Percentiles rank a stretch among this genome's conserved stretches.
phyloP scores from a whole-genome alignment of 2,113 vertebrate genomes.

The Corythornis vintsioides region DNA sequence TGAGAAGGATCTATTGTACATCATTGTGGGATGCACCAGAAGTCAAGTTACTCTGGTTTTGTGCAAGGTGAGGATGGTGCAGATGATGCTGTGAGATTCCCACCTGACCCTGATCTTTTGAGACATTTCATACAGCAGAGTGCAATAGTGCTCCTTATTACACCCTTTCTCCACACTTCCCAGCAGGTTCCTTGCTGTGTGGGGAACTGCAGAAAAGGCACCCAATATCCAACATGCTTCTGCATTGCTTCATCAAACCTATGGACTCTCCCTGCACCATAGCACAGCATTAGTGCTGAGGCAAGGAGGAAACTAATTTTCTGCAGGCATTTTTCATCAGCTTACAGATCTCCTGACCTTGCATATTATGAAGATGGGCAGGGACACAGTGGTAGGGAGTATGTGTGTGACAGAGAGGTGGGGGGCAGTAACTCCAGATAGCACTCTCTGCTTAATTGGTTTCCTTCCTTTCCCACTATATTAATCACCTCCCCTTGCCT shows the following conservation, averaged over 20 bases:
- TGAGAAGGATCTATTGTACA: background rate
- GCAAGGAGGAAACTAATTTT: background rate
- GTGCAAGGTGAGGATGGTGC: background rate
- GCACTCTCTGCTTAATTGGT: background rate
- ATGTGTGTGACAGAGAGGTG: background rate
- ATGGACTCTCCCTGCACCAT: background rate
- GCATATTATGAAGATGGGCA: background rate
- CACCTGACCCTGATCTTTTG: background rate
- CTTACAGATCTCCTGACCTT: background rate
- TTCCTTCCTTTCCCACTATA: background rate
- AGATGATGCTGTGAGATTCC: background rate
- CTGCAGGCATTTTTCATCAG: background rate
- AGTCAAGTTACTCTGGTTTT: background rate
- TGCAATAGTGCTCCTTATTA: background rate
- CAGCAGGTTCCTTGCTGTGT: background rate
- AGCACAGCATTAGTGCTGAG: background rate
- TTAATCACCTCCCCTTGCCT: background rate
- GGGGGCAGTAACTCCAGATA: background rate
- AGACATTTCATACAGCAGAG: background rate
- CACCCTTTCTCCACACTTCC: background rate
- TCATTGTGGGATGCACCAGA: fast-evolving
- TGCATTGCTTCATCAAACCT: background rate
- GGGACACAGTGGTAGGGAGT: background rate
- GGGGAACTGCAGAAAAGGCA: background rate
- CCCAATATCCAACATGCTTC: background rate